Evolutionary conservation across 1,140 invertebrate genomes (phyloP), one percentile per base, ranked within the genome.

Genomic region (Bombus terrestris): DNA sequence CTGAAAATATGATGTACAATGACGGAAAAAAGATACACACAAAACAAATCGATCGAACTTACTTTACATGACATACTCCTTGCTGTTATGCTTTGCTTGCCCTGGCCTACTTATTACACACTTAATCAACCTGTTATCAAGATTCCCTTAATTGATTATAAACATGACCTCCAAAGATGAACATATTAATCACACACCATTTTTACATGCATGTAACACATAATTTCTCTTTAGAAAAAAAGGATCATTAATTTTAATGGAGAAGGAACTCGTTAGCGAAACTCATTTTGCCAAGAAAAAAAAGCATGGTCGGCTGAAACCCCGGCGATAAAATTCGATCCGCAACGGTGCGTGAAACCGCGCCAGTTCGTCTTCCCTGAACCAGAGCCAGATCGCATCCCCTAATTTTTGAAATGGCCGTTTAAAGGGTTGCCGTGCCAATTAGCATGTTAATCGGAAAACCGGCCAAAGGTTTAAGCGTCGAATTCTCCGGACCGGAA

Each of bases 401-500:
- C 59, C 73, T 87, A 90, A 92, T 91, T 90, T 92, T 88, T 91
- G 75, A 92, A 92, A 85, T 83, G 87, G 77, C 43, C 89, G 57
- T 88, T 93, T 92, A 92, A 92, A 92, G 91, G 91, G 89, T 91
- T 92, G 68, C 82, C 66, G 68, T 81, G 62, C 81, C 83, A 77
- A 90, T 90, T 89, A 86, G 86, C 83, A 73, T 83, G 78, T 80
- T 84, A 81, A 90, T 90, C 88, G 83, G 64, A 88, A 90, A 90
- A 81, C 86, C 71, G 47, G 78, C 71, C 25, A 18, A 89, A 89
- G 86, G 87, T 90, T 90, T 78, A 77, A 75, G 72, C 57, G 66
- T 2, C 41, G 59, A 43, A n/a, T 18, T 57, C 57, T 76, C 64
- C 32, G 13, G 22, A n/a, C 43, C n/a, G 57, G 18, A 59, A 64